phyloP scores from a whole-genome alignment of 1,140 invertebrate species.

The Drosophila sp. region DNA sequence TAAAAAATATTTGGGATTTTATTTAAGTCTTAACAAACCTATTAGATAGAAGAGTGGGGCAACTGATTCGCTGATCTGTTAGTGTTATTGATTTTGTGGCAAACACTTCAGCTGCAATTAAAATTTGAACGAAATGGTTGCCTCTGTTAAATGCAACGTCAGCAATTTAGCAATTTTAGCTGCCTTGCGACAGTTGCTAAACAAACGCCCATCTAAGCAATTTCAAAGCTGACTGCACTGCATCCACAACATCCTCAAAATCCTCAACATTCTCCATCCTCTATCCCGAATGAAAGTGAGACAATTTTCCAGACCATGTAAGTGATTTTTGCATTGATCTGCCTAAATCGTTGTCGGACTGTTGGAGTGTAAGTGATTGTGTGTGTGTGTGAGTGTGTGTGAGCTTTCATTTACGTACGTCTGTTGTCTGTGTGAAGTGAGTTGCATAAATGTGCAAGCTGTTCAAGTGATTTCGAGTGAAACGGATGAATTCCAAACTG shows the following conservation, averaged over 20 bases:
- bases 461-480: conserved; percentile 69
- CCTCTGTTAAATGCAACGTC: conserved; percentile 54
- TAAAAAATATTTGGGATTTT: no score
- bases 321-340: conserved; percentile 72
- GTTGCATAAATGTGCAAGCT: conserved; percentile 70
- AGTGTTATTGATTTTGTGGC: conserved; percentile 40
- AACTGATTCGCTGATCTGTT: conserved; percentile 10
- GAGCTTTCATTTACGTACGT: neutral
- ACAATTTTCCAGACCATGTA: conserved; percentile 41
- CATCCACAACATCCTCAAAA: no score
- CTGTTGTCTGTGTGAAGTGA: conserved; percentile 58
- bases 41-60: neutral
- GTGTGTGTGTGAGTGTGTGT: conserved; percentile 6
- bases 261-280: no score
- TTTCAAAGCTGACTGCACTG: conserved; percentile 67
- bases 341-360: conserved; percentile 49
- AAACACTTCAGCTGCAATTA: conserved; percentile 70
- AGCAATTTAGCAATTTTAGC: conserved; percentile 53
- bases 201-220: conserved; percentile 67
- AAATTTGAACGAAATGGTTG: conserved; percentile 50
- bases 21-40: neutral
- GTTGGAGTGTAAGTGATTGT: neutral
- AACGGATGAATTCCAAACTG: conserved; percentile 34
- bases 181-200: conserved; percentile 57
- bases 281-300: conserved; percentile 17